Percentiles rank a stretch among this genome's conserved stretches.
These are phyloP conservation scores for Enteromius afrohamiltoni DNA, from an alignment of 2,797 vertebrate genomes.

Conservation along the genomic window DNA sequence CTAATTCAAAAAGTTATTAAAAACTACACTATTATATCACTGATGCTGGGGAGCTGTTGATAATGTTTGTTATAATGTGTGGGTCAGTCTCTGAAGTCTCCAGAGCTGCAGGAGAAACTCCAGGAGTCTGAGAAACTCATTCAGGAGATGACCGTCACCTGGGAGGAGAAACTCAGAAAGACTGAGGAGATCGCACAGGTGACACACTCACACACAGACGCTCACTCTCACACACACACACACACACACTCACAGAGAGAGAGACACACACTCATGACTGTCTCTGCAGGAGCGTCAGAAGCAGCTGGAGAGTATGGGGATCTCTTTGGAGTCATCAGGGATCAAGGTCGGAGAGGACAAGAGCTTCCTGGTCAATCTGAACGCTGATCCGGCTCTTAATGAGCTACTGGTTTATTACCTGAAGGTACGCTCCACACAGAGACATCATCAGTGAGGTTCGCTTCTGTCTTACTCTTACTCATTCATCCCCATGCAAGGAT, in stretches of 20 bases:
- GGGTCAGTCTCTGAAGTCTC: slow-evolving; percentile 92
- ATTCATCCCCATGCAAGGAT: background rate
- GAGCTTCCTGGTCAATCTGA: slow-evolving; percentile 96
- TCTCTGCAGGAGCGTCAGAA: slow-evolving; percentile 90
- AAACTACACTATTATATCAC: background rate
- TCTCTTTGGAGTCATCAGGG: slow-evolving; percentile 95
- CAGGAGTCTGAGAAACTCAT: slow-evolving; percentile 98
- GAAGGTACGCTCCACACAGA: slow-evolving; percentile 79
- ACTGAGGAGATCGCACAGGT: slow-evolving; percentile 98
- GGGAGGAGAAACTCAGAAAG: slow-evolving; percentile 98
- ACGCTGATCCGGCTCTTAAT: slow-evolving; percentile 96
- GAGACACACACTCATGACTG: background rate
- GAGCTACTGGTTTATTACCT: slow-evolving; percentile 98
- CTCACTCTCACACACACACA: background rate
- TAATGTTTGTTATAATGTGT: slow-evolving; percentile 37
- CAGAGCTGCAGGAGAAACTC: slow-evolving; percentile 95
- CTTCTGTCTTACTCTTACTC: background rate
- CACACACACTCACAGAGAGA: background rate
- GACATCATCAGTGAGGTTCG: background rate
- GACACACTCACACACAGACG: slow-evolving; percentile 21
- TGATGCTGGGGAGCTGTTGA: background rate
- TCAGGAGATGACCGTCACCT: slow-evolving; percentile 94
- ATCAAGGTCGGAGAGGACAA: slow-evolving; percentile 99
- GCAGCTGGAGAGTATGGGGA: slow-evolving; percentile 97
- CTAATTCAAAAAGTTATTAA: background rate